phyloP scores from a whole-genome alignment of 2,797 vertebrate genomes.

The Triplophysa yarkandensis region DNA sequence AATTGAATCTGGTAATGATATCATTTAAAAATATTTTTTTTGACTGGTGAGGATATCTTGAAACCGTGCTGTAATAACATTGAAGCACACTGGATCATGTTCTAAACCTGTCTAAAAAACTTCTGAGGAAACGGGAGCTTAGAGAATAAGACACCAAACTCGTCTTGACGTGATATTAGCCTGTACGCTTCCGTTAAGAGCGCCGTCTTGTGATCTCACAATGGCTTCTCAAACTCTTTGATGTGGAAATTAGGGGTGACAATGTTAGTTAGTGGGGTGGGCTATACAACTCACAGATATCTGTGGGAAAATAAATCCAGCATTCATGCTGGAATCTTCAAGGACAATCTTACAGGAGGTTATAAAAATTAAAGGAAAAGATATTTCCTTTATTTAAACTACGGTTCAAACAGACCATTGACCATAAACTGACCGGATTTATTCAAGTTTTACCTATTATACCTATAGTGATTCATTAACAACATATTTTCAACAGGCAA shows the following conservation, averaged over 20 bases:
- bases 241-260: constrained; percentile 48
- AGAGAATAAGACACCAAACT: constrained; percentile 46
- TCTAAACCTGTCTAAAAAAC: constrained; percentile 22
- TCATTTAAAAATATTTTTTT: constrained; percentile 7
- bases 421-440: neutral
- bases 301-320: neutral
- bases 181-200: constrained; percentile 33
- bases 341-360: neutral
- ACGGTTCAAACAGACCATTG: neutral
- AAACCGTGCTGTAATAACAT: constrained; percentile 14
- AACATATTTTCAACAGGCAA: too few relatives aligned
- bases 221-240: constrained; percentile 40
- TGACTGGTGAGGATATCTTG: constrained; percentile 1
- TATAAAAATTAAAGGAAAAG: neutral
- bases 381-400: neutral
- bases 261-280: constrained; percentile 27
- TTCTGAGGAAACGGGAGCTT: constrained; percentile 33
- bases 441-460: neutral
- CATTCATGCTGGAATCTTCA: neutral
- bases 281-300: neutral
- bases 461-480: too few relatives aligned
- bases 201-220: constrained; percentile 36
- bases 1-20: neutral
- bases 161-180: constrained; percentile 36
- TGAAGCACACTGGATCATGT: constrained; percentile 10